A percentile compares a stretch with the other conserved stretches of the same genome.
phyloP scores from a whole-genome alignment of 2,888 invertebrate species.

The Eilema sororculum region DNA sequence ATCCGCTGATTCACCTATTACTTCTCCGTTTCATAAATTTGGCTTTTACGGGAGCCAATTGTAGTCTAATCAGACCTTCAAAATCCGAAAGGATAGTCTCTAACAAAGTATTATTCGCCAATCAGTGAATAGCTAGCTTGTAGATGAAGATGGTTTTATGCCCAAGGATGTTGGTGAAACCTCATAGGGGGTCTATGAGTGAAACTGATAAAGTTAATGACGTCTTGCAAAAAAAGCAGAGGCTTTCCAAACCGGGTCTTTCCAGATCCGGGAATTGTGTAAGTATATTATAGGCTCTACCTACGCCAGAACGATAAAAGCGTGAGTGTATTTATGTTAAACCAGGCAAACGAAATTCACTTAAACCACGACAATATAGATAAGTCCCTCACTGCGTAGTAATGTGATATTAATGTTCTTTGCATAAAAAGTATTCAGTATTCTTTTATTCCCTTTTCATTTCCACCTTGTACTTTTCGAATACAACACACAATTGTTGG shows the following conservation, averaged over 20 bases:
- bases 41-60: too few relatives aligned
- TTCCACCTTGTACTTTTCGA: background rate
- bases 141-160: background rate
- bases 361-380: background rate
- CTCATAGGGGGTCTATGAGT: too few relatives aligned
- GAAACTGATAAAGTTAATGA: background rate
- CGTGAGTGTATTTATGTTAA: background rate
- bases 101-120: background rate
- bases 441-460: constrained; percentile 8
- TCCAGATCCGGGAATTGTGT: background rate
- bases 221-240: background rate
- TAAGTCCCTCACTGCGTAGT: background rate
- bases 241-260: background rate
- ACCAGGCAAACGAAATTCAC: constrained; percentile 1
- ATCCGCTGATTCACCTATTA: background rate
- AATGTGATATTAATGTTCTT: background rate
- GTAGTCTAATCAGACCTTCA: background rate
- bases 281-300: background rate
- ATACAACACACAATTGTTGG: constrained; percentile 29
- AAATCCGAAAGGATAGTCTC: background rate
- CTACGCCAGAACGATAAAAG: background rate
- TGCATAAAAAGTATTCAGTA: constrained; percentile 5
- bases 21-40: background rate
- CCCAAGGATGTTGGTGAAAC: background rate
- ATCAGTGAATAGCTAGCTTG: too few relatives aligned